Evolutionary conservation across 1,140 invertebrate species (phyloP).

Genomic region (Drosophila subobscura): DNA sequence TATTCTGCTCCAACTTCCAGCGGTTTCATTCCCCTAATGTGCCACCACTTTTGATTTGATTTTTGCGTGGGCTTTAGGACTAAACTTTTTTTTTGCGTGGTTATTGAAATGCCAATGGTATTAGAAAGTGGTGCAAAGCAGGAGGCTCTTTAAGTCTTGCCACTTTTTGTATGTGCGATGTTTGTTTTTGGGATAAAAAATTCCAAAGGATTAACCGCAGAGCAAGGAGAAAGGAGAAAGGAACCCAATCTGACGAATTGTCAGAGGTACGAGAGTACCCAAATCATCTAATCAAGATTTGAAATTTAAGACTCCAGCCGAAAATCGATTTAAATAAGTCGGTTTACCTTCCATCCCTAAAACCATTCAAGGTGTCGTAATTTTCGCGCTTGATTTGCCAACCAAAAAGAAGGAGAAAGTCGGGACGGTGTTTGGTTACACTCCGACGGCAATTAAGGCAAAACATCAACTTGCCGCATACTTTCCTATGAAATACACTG

Average conservation of each 20-base stretch:
- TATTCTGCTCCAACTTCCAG: constrained; percentile 35
- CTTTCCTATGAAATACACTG: constrained; percentile 24
- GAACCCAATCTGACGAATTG: constrained; percentile 17
- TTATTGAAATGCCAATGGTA: too few relatives aligned
- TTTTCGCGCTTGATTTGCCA: constrained; percentile 59
- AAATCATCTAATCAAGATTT: constrained; percentile 49
- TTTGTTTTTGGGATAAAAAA: too few relatives aligned
- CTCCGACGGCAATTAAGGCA: constrained; percentile 47
- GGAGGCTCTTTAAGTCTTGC: too few relatives aligned
- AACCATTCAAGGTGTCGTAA: constrained; percentile 35
- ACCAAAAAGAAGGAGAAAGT: constrained; percentile 43
- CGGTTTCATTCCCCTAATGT: constrained; percentile 37
- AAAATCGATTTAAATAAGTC: constrained; percentile 60
- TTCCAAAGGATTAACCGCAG: neutral
- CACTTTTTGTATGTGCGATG: too few relatives aligned
- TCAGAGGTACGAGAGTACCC: neutral
- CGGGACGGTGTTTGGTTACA: constrained; percentile 45
- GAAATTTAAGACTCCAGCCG: constrained; percentile 45
- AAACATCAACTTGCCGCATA: constrained; percentile 18
- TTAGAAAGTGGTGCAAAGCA: too few relatives aligned
- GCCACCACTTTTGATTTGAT: constrained; percentile 49
- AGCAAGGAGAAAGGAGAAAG: neutral
- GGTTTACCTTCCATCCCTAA: constrained; percentile 32
- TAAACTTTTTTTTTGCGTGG: constrained; percentile 13
- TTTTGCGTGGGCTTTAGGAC: constrained; percentile 3